phyloP scores from a whole-genome alignment of 1,140 invertebrate species.

The fruit fly (Drosophila melanogaster) region Release_6_plus_ISO1_MT NT_033777.3:28487001-28487500 shows the following conservation, averaged over 20 bases:
- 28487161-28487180: conserved; percentile 23
- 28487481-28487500: conserved; percentile 25
- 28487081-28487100: conserved; percentile 26
- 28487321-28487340: conserved; percentile 37
- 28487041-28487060: conserved; percentile 47
- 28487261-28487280: conserved; percentile 7
- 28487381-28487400: conserved; percentile 37
- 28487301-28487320: conserved; percentile 22
- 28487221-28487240: conserved; percentile 75
- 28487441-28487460: conserved; percentile 26
- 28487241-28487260: conserved; percentile 43
- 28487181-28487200: conserved; percentile 41
- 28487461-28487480: conserved; percentile 32
- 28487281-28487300: not conserved
- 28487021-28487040: conserved; percentile 1
- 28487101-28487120: conserved; percentile 53
- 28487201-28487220: conserved; percentile 49
- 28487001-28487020: conserved; percentile 53
- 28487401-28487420: conserved; percentile 20
- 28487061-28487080: conserved; percentile 61
- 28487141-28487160: conserved; percentile 68
- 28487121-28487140: conserved; percentile 75
- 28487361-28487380: conserved; percentile 22
- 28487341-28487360: conserved; percentile 60
- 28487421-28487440: conserved; percentile 2